Conservation (phyloP, 2,113 vertebrate species). For the Proteles cristata region DNA sequence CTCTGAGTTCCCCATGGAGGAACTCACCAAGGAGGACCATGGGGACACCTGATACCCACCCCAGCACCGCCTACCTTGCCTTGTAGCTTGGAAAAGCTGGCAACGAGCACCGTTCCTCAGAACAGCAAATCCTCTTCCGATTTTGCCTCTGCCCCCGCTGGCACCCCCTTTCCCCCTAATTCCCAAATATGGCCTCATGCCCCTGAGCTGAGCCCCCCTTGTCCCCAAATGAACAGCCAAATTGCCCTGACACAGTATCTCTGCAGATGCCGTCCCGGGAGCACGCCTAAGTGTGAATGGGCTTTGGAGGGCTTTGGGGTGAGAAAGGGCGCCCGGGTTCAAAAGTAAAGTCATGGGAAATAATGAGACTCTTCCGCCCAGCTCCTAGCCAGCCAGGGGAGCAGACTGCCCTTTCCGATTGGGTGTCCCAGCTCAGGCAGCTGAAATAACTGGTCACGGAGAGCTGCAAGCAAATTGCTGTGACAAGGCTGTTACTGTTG, state of each 20-base stretch:
- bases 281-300: not conserved
- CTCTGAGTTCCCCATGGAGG: not conserved
- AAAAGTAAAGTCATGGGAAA: slow-evolving; percentile 86
- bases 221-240: slow-evolving; percentile 72
- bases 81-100: not conserved
- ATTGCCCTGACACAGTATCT: slow-evolving; percentile 78
- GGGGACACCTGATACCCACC: not conserved
- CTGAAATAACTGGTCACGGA: slow-evolving; percentile 87
- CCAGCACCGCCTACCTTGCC: not conserved
- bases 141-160: not conserved
- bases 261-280: slow-evolving; percentile 57
- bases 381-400: slow-evolving; percentile 79
- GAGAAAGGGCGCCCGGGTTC: slow-evolving; percentile 71
- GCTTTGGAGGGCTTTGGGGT: slow-evolving; percentile 8
- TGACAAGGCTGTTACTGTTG: slow-evolving; percentile 88
- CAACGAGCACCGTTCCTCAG: not conserved
- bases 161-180: not conserved
- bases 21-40: not conserved
- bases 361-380: slow-evolving; percentile 85
- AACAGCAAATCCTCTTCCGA: not conserved
- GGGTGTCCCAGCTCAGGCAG: slow-evolving; percentile 80
- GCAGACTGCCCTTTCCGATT: slow-evolving; percentile 82
- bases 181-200: not conserved
- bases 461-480: slow-evolving; percentile 88
- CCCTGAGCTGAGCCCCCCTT: not conserved